Conservation (phyloP, 2,888 invertebrate species). For the Synanthedon vespiformis region DNA sequence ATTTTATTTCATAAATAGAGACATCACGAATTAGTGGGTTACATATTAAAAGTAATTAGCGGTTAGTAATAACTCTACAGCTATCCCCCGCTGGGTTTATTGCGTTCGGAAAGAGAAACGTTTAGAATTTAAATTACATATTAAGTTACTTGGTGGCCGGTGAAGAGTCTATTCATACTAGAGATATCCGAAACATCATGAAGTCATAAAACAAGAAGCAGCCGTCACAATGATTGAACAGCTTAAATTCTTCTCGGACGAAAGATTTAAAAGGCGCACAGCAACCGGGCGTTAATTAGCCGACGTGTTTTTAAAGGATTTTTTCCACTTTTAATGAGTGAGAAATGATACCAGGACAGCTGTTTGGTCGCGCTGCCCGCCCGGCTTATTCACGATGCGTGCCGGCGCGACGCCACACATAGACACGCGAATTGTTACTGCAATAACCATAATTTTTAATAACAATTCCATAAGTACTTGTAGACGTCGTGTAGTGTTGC, state of each 20-base stretch:
- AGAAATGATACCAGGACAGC: conserved; percentile 33
- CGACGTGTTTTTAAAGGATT: conserved; percentile 26
- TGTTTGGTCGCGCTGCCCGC: conserved; percentile 18
- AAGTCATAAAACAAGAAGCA: conserved; percentile 25
- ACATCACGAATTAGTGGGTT: no score
- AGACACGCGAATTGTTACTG: conserved; percentile 23
- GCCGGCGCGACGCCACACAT: conserved; percentile 17
- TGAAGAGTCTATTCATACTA: conserved; percentile 18
- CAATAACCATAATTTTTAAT: conserved; percentile 9
- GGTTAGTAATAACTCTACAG: conserved; percentile 23
- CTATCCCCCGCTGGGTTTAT: conserved; percentile 26
- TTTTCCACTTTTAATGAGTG: conserved; percentile 22
- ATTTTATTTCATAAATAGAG: no score
- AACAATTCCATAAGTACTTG: no score
- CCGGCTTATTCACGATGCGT: conserved; percentile 41
- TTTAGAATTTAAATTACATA: conserved; percentile 52
- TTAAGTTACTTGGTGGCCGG: conserved; percentile 34
- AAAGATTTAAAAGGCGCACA: conserved; percentile 31
- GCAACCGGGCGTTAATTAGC: conserved; percentile 37
- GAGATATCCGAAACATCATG: conserved; percentile 20
- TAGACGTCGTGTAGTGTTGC: no score
- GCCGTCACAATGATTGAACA: conserved; percentile 24
- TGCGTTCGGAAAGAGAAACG: conserved; percentile 23
- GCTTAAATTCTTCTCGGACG: conserved; percentile 26
- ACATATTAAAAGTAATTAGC: conserved; percentile 2